Percentiles rank a stretch among this genome's conserved stretches.
phyloP scores from a whole-genome alignment of 1,140 invertebrate genomes.

The Tetranychus urticae region DNA sequence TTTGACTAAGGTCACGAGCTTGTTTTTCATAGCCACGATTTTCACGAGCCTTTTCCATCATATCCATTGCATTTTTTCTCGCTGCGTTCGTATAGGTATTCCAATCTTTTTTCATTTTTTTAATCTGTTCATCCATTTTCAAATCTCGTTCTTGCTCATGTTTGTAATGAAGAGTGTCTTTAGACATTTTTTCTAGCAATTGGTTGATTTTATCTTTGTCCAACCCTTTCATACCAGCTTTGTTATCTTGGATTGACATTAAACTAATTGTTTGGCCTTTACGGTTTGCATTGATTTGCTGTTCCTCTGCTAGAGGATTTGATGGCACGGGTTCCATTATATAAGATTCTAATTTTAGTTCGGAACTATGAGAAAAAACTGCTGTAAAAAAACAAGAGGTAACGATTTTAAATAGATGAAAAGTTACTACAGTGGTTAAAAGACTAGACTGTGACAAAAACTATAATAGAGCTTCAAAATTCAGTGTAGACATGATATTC shows the following conservation, averaged over 20 bases:
- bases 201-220: constrained; percentile 33
- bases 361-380: too few species aligned
- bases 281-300: too few species aligned
- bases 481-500: too few species aligned
- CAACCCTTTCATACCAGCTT: constrained; percentile 33
- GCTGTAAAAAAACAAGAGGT: too few species aligned
- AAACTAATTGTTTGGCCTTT: constrained; percentile 19
- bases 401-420: too few species aligned
- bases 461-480: too few species aligned
- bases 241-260: constrained; percentile 14
- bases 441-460: too few species aligned
- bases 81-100: constrained; percentile 19
- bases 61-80: constrained; percentile 16
- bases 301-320: too few species aligned
- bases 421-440: too few species aligned
- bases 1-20: constrained; percentile 23
- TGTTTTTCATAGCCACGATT: constrained; percentile 5
- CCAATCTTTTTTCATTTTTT: constrained; percentile 19
- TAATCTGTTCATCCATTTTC: constrained; percentile 25
- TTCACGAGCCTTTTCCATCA: constrained; percentile 16
- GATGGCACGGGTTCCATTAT: too few species aligned
- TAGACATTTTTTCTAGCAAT: constrained; percentile 30
- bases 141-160: constrained; percentile 24
- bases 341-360: too few species aligned
- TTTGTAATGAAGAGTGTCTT: constrained; percentile 32